Percentiles rank a stretch among this genome's conserved stretches.
These are phyloP conservation scores for Chelonus insularis DNA, from an alignment of 1,140 invertebrate genomes.

Conservation along the genomic window DNA sequence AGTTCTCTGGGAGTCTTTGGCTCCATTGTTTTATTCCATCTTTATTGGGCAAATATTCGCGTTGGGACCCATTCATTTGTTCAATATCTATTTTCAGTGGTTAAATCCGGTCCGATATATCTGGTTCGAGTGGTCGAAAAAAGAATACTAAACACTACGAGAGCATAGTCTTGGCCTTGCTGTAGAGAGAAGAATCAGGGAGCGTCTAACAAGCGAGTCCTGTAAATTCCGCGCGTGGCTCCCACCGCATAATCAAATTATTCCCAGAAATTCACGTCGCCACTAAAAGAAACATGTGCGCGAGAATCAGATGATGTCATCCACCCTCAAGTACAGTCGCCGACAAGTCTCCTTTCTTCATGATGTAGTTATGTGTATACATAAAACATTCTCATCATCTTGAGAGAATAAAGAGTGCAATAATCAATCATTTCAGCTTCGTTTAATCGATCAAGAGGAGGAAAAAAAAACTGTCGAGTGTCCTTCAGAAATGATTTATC, in stretches of 20 bases:
- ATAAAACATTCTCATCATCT: too few relatives aligned
- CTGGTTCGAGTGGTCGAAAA: constrained; percentile 29
- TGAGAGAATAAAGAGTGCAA: background rate
- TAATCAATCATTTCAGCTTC: constrained; percentile 5
- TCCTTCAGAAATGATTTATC: constrained; percentile 21
- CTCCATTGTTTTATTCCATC: background rate
- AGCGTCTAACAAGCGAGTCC: constrained; percentile 33
- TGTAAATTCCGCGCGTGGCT: constrained; percentile 32
- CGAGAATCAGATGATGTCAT: constrained; percentile 31
- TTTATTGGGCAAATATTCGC: background rate
- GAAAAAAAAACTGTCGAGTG: constrained; percentile 11
- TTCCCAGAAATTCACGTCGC: constrained; percentile 34
- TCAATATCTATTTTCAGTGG: constrained; percentile 39
- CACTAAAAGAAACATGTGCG: constrained; percentile 28
- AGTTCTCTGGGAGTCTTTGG: background rate
- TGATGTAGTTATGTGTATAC: background rate
- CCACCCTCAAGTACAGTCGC: constrained; percentile 14
- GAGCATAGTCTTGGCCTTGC: constrained; percentile 23
- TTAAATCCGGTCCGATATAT: constrained; percentile 36
- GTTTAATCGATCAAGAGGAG: constrained; percentile 1
- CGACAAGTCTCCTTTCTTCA: constrained; percentile 6
- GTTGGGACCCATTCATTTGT: constrained; percentile 34
- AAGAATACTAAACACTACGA: constrained; percentile 21
- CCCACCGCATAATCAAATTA: constrained; percentile 39
- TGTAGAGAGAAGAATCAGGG: constrained; percentile 11